Evolutionary conservation across 2,797 vertebrate species (phyloP).

Genomic region (Anabas testudineus): DNA sequence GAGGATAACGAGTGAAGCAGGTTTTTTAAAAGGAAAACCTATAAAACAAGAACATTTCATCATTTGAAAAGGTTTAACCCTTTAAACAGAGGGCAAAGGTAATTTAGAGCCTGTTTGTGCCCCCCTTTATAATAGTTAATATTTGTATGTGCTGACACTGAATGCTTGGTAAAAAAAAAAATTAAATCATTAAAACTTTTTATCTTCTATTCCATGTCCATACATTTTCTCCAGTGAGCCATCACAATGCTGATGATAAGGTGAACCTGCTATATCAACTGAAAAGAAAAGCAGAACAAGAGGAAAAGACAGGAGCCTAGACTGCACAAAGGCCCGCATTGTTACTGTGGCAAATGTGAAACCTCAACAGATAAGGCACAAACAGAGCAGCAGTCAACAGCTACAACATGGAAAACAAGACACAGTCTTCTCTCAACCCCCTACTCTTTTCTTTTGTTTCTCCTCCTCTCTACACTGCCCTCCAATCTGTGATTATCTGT

Average conservation of each 20-base stretch:
- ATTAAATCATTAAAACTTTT: too few species aligned
- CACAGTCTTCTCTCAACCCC: constrained; percentile 40
- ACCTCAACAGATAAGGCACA: constrained; percentile 73
- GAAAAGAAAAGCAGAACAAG: constrained; percentile 52
- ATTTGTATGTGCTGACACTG: too few species aligned
- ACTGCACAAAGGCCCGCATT: constrained; percentile 71
- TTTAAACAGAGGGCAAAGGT: too few species aligned
- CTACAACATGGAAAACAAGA: constrained; percentile 56
- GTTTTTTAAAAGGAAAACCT: background rate
- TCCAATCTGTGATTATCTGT: constrained; percentile 60
- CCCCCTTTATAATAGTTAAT: too few species aligned
- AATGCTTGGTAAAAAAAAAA: too few species aligned
- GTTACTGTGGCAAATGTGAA: constrained; percentile 71
- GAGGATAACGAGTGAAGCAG: background rate
- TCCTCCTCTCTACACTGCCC: constrained; percentile 14
- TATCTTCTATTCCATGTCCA: too few species aligned
- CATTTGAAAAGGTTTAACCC: too few species aligned
- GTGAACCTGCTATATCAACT: constrained; percentile 56
- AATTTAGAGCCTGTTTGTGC: too few species aligned
- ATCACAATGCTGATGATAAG: constrained; percentile 2
- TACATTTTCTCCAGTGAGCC: constrained; percentile 9
- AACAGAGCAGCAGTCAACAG: constrained; percentile 56
- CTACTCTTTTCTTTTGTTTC: constrained; percentile 21
- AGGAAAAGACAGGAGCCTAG: constrained; percentile 42
- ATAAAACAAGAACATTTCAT: constrained; percentile 1